phyloP scores from a whole-genome alignment of 2,797 vertebrate genomes.

The Meda fulgida region DNA sequence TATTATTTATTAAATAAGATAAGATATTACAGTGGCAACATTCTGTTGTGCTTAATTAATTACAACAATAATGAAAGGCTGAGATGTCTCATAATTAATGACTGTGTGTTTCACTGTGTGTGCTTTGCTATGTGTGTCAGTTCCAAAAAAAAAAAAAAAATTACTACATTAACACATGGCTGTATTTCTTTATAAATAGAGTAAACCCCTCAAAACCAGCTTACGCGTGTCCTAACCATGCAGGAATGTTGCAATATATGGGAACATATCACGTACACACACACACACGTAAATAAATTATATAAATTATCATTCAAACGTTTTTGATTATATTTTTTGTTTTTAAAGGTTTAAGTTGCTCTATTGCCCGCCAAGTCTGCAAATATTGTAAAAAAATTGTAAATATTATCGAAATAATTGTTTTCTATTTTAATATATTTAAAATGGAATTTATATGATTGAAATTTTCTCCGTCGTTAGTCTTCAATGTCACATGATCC shows the following conservation, averaged over 20 bases:
- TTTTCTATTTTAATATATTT: not conserved
- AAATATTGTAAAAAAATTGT: too few relatives aligned
- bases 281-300: not conserved
- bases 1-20: conserved; percentile 38
- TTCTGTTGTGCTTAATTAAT: conserved; percentile 48
- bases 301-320: not conserved
- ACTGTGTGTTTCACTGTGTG: not conserved
- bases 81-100: conserved; percentile 30
- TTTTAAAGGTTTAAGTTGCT: not conserved
- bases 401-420: not conserved
- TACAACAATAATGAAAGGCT: conserved; percentile 45
- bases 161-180: not conserved
- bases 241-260: conserved; percentile 3
- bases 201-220: not conserved
- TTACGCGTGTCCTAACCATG: not conserved
- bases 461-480: too few relatives aligned
- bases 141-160: not conserved
- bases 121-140: conserved; percentile 3
- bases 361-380: not conserved
- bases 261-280: not conserved
- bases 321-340: not conserved
- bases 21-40: conserved; percentile 21
- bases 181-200: not conserved
- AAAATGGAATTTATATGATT: not conserved
- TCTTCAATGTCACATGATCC: too few relatives aligned